Evolutionary conservation across 2,797 vertebrate genomes (phyloP), one percentile per base, ranked within the genome.

Genomic region (Peromyscus aztecus): DNA sequence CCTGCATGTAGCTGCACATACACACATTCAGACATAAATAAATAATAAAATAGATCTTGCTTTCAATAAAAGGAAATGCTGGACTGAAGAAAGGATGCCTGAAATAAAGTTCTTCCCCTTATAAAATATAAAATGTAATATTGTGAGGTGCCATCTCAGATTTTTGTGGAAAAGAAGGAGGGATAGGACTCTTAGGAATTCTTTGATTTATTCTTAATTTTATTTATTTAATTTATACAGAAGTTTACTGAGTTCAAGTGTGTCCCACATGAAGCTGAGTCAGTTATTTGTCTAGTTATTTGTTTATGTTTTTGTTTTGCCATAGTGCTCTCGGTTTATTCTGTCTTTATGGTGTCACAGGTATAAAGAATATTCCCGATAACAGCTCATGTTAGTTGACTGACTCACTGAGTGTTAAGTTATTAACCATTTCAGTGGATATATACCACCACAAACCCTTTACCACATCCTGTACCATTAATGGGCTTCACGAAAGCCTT

Each of bases 101-200:
- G 52, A 80, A 92, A 73, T 91, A 13, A 81, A 89, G 84, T 84
- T 81, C 37, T 89, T 49, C 19, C 75, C 9, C 11, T 37, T 57
- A 52, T 76, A n/a, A 65, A n/a, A 49, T 52, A 49, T 75, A 76
- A 85, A 92, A 88, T 80, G 57, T 83, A 88, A 34, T 43, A 59
- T 63, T 63, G 14, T 90, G 46, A 92, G 19, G 34, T 29, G 65
- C n/a, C 73, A 10, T n/a, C n/a, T 95, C 67, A 65, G 59, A 95
- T 81, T 95, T 87, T 92, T n/a, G 37, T 85, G 92, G 59, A 92
- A n/a, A 94, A 27, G 52, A 87, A 89, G 52, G 37, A 40, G 3
- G 80, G 69, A 73, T 34, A 75, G 23, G 8, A 81, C 10, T 94
- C 89, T 93, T 71, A 78, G 59, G n/a, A 94, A 84, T 75, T 59